phyloP scores from a whole-genome alignment of 2,113 vertebrate species.

The Grammomys dolichurus region DNA sequence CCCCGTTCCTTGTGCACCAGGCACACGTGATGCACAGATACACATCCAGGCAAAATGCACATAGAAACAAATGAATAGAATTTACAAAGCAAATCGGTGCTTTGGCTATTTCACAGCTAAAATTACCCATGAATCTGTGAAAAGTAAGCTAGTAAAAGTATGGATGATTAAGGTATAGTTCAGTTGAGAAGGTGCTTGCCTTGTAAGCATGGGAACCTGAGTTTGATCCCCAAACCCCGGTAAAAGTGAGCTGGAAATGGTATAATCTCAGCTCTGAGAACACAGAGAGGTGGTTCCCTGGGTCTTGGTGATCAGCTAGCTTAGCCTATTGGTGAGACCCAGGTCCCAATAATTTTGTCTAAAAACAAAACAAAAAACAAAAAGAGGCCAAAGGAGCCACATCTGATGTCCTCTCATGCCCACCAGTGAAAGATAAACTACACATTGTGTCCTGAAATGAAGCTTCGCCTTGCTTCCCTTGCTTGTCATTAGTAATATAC shows the following conservation, averaged over 20 bases:
- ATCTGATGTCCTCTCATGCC: neutral
- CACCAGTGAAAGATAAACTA: neutral
- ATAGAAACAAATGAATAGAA: neutral
- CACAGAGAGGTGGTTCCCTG: neutral
- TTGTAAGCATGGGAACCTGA: neutral
- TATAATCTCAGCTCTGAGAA: neutral
- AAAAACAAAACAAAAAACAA: neutral
- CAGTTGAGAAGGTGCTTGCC: neutral
- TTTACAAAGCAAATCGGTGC: constrained; percentile 31
- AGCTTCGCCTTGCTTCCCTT: neutral
- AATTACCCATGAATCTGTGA: neutral
- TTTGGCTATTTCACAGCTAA: constrained; percentile 25
- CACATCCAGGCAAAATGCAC: neutral
- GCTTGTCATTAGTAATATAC: no score
- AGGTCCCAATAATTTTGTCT: neutral
- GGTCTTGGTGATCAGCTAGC: neutral
- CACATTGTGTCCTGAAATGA: neutral
- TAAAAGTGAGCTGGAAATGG: neutral
- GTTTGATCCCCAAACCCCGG: neutral
- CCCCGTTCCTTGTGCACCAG: neutral
- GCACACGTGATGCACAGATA: neutral
- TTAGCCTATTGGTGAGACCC: neutral
- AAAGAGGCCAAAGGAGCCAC: neutral
- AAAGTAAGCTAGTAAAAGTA: neutral
- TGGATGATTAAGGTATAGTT: neutral